Conservation (phyloP, 2,888 invertebrate species). For the Eremobia ochroleuca region DNA sequence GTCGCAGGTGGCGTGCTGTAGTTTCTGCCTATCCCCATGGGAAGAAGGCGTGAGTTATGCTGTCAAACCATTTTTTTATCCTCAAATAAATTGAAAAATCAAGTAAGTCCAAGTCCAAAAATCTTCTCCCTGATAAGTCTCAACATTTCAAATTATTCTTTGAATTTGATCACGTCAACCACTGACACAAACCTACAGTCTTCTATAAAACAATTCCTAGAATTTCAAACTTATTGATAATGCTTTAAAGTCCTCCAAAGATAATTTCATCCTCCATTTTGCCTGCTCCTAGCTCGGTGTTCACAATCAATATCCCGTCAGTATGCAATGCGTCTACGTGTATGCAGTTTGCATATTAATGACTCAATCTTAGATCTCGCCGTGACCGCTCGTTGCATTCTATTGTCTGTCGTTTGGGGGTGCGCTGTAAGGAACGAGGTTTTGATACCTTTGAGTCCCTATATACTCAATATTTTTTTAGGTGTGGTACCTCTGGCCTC, state of each 20-base stretch:
- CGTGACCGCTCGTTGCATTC: slow-evolving; percentile 76
- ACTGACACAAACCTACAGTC: neutral
- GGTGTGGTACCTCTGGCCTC: too few species aligned
- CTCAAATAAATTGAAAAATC: neutral
- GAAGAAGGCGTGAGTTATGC: neutral
- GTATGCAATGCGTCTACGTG: slow-evolving; percentile 58
- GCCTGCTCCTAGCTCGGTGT: neutral
- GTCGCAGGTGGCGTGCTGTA: neutral
- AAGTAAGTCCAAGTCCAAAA: neutral
- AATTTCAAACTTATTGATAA: neutral
- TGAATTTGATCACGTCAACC: neutral
- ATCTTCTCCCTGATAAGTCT: neutral
- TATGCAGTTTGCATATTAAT: slow-evolving; percentile 84
- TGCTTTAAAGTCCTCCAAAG: neutral
- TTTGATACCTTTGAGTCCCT: slow-evolving; percentile 11
- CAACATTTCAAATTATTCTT: neutral
- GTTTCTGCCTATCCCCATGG: neutral
- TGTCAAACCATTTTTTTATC: neutral
- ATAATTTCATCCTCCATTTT: slow-evolving; percentile 1
- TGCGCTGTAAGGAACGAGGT: slow-evolving; percentile 25
- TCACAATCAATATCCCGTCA: slow-evolving; percentile 52
- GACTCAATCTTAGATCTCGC: slow-evolving; percentile 75
- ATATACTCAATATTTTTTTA: neutral
- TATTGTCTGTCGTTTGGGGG: slow-evolving; percentile 72
- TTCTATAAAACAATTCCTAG: neutral